Percentiles rank a stretch among this genome's conserved stretches.
Conservation (phyloP, 2,797 vertebrate genomes). For the Staurois parvus region DNA sequence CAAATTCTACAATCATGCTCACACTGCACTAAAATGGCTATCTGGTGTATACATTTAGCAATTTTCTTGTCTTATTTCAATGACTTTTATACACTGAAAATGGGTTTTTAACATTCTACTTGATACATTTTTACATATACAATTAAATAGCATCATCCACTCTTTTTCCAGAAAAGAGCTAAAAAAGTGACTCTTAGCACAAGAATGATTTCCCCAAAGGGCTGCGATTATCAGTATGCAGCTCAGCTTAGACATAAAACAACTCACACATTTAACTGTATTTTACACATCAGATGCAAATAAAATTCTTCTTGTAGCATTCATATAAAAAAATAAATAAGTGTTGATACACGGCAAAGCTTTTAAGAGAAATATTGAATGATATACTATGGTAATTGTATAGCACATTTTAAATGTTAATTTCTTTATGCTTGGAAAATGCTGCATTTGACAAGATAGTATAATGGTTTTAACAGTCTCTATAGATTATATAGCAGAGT, state of each 20-base stretch:
- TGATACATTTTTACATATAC: slow-evolving; percentile 46
- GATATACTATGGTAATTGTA: neutral
- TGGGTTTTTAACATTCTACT: slow-evolving; percentile 35
- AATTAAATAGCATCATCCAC: slow-evolving; percentile 45
- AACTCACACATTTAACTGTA: slow-evolving; percentile 17
- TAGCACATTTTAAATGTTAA: slow-evolving; percentile 13
- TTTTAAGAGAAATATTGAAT: slow-evolving; percentile 43
- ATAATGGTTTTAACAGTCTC: neutral
- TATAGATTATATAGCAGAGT: too few relatives aligned
- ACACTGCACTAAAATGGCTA: slow-evolving; percentile 31
- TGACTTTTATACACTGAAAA: slow-evolving; percentile 52
- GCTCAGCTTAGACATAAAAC: slow-evolving; percentile 27
- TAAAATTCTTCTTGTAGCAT: slow-evolving; percentile 2
- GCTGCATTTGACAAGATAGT: neutral
- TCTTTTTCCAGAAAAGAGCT: slow-evolving; percentile 48
- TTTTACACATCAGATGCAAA: slow-evolving; percentile 55
- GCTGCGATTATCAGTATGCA: slow-evolving; percentile 45
- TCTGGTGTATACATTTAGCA: slow-evolving; percentile 34
- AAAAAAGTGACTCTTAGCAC: slow-evolving; percentile 31
- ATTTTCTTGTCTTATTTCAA: slow-evolving; percentile 59
- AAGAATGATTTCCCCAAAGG: slow-evolving; percentile 18
- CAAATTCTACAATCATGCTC: neutral
- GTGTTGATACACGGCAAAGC: slow-evolving; percentile 9
- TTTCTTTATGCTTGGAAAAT: slow-evolving; percentile 23
- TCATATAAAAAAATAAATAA: neutral